phyloP scores from a whole-genome alignment of 2,888 invertebrate species.

The Drosophila percnosoma region DNA sequence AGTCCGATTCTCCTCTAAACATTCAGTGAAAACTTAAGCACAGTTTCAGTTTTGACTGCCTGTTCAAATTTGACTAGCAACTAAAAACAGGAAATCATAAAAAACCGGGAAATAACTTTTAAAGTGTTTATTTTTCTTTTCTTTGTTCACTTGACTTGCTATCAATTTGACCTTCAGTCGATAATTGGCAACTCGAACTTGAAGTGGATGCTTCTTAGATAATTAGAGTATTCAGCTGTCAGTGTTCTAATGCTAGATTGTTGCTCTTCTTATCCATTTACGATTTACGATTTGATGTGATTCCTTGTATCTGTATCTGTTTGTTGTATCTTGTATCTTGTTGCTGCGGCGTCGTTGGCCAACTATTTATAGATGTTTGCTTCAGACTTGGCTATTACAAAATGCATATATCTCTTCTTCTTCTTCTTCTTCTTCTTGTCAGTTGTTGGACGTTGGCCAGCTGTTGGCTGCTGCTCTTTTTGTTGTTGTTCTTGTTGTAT shows the following conservation, averaged over 20 bases:
- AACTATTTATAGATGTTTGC: constrained; percentile 66
- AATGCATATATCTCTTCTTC: constrained; percentile 49
- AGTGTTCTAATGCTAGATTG: neutral
- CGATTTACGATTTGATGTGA: constrained; percentile 26
- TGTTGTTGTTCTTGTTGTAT: constrained; percentile 26
- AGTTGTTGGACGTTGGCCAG: constrained; percentile 26
- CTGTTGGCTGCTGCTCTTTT: constrained; percentile 8
- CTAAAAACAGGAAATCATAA: neutral
- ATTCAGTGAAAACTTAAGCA: neutral
- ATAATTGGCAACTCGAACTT: constrained; percentile 2
- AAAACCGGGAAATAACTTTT: neutral
- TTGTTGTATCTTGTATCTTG: constrained; percentile 40
- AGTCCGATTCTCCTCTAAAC: constrained; percentile 7
- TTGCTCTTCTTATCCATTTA: constrained; percentile 24
- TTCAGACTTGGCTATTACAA: constrained; percentile 61
- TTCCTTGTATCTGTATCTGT: constrained; percentile 5
- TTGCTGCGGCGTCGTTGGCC: constrained; percentile 44
- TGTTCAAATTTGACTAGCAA: neutral
- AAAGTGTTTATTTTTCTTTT: neutral
- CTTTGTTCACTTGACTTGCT: neutral
- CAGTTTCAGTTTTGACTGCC: neutral
- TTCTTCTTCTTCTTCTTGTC: constrained; percentile 2
- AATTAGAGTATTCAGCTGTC: constrained; percentile 23
- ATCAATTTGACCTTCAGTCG: constrained; percentile 6
- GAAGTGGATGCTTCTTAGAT: constrained; percentile 7